phyloP scores from a whole-genome alignment of 2,888 invertebrate genomes.

The Leptinotarsa rubiginosa region DNA sequence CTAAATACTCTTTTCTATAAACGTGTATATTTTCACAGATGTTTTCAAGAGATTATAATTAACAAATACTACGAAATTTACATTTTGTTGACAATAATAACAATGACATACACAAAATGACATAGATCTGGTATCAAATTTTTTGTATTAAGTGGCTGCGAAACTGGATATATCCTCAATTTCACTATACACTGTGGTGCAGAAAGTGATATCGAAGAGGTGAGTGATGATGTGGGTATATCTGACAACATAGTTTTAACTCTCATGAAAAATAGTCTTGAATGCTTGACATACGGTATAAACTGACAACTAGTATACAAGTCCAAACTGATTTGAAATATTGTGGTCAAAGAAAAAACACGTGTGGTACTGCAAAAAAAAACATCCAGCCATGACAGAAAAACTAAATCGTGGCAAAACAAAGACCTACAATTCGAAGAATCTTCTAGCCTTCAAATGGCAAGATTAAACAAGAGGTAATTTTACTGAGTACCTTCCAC shows the following conservation, averaged over 20 bases:
- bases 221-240: constrained; percentile 21
- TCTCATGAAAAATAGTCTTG: constrained; percentile 31
- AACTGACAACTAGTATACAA: constrained; percentile 39
- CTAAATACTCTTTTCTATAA: constrained; percentile 25
- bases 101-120: constrained; percentile 26
- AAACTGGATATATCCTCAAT: constrained; percentile 44
- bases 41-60: constrained; percentile 27
- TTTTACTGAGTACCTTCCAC: constrained; percentile 42
- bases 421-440: constrained; percentile 21
- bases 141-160: constrained; percentile 35
- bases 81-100: constrained; percentile 30
- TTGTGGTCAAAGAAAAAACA: background rate
- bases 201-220: constrained; percentile 33
- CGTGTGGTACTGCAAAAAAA: constrained; percentile 33
- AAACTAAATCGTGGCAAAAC: constrained; percentile 30
- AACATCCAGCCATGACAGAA: constrained; percentile 26
- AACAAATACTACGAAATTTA: constrained; percentile 30
- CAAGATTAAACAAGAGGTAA: constrained; percentile 54
- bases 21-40: constrained; percentile 19
- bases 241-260: constrained; percentile 33
- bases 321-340: constrained; percentile 5
- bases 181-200: constrained; percentile 49
- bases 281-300: constrained; percentile 30
- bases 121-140: constrained; percentile 24
- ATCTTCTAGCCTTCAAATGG: constrained; percentile 54